Conservation (phyloP, 2,888 invertebrate genomes). For the Mimumesa dahlbomi region DNA sequence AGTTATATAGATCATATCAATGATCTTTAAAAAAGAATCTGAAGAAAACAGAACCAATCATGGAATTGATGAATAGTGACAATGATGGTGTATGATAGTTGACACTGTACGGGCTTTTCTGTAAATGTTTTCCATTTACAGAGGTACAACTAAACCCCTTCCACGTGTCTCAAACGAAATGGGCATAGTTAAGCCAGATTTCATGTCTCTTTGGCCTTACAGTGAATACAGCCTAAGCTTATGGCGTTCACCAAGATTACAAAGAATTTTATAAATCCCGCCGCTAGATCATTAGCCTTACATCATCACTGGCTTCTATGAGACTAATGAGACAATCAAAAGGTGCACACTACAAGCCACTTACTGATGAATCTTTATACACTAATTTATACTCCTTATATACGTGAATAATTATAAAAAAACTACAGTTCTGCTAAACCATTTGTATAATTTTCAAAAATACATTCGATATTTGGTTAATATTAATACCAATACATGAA, state of each 20-base stretch:
- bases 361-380: conserved; percentile 61
- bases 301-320: conserved; percentile 77
- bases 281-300: conserved; percentile 75
- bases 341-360: conserved; percentile 42
- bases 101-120: conserved; percentile 58
- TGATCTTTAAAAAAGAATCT: too few species aligned
- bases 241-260: conserved; percentile 79
- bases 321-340: conserved; percentile 63
- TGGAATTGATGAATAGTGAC: too few species aligned
- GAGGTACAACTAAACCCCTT: conserved; percentile 47
- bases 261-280: conserved; percentile 77
- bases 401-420: neutral
- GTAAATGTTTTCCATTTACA: conserved; percentile 25
- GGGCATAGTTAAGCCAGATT: conserved; percentile 59
- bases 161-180: conserved; percentile 59
- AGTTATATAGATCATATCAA: too few species aligned
- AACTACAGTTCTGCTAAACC: too few species aligned
- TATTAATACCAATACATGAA: too few species aligned
- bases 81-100: conserved; percentile 4
- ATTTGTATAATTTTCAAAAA: neutral
- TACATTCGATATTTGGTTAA: too few species aligned
- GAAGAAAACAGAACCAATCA: too few species aligned
- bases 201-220: conserved; percentile 80
- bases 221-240: conserved; percentile 74
- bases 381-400: neutral